Base-by-base conservation (phyloP, 2,888 invertebrate genomes). In the Hirtodrosophila trivittata region DNA sequence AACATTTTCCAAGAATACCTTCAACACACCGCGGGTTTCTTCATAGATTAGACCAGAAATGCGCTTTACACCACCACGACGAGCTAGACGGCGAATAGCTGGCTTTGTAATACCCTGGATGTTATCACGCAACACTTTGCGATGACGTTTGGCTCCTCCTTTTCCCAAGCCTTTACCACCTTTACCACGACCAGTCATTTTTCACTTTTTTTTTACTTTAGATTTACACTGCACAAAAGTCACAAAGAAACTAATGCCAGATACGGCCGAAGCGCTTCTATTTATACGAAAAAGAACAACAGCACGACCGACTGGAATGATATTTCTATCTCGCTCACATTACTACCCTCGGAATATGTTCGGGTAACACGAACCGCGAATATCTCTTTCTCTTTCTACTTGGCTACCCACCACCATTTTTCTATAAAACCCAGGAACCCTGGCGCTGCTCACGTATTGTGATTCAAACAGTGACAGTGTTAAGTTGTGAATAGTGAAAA, bases 21-120 rank as follows among this genome's bases (percentile, higher is more conserved):
- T 95, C 32, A 95, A 87, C 0, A 95, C 95, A 33, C 95, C 95
- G 33, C 95, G 92, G 9, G 95, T 95, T 89, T 95, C 95, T 89
- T 96, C 95, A 89, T 95, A 95, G 67, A 95, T 95, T 37, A 95
- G 89, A 0, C 95, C 95, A 9, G 94, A 95, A 49, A 95, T 95
- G 74, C 93, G 91, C 67, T 94, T 94, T 0, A 94, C 95, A 3
- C 94, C 95, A 0, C 93, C 93, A 71, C 93, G 90, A 60, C 95
- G 92, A 26, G 95, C 95, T 74, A 95, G 89, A 90, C 95, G 93
- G 87, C 95, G 92, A 62, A 95, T 95, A 0, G 95, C 95, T 0
- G 95, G 95, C 67, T 94, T 95, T 0, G 95, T 95, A 62, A 95
- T 95, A 12, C 95, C 95, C 81, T 95, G 94, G 89, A 95, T 95